Conservation (phyloP, 2,797 vertebrate genomes). For the Alosa sapidissima region DNA sequence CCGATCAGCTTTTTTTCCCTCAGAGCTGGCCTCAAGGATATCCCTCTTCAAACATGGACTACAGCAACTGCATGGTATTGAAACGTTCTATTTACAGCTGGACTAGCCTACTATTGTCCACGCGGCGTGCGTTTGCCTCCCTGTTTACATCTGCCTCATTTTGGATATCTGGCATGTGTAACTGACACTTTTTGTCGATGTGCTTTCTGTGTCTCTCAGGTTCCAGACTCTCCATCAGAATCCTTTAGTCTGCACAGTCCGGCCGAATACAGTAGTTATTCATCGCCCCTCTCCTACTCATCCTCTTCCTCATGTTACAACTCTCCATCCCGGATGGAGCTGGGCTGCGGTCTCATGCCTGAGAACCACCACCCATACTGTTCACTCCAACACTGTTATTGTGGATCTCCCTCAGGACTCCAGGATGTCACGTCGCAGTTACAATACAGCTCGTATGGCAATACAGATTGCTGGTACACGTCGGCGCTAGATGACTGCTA, state of each 20-base stretch:
- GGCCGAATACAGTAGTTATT: conserved; percentile 78
- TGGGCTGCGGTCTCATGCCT: conserved; percentile 61
- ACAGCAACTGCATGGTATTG: conserved; percentile 82
- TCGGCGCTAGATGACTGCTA: conserved; percentile 68
- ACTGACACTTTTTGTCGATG: not conserved
- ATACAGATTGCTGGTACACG: conserved; percentile 74
- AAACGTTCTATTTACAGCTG: not conserved
- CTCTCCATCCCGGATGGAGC: conserved; percentile 77
- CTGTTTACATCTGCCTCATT: not conserved
- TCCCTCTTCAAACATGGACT: conserved; percentile 75
- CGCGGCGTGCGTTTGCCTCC: not conserved
- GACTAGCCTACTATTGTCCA: too few relatives aligned
- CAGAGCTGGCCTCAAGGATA: conserved; percentile 69
- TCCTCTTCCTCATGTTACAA: conserved; percentile 75
- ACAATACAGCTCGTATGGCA: conserved; percentile 66
- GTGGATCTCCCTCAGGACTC: conserved; percentile 60
- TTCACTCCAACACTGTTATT: conserved; percentile 65
- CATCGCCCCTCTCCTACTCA: conserved; percentile 77
- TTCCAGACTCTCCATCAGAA: conserved; percentile 73
- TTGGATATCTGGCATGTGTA: not conserved
- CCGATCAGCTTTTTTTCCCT: conserved; percentile 56
- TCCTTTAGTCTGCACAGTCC: conserved; percentile 76
- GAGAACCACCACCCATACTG: conserved; percentile 75
- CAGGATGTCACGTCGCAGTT: conserved; percentile 61
- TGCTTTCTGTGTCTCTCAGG: conserved; percentile 63